A percentile compares a stretch with the other conserved stretches of the same genome.
phyloP scores from a whole-genome alignment of 2,113 vertebrate genomes.

The Microtus richardsoni region DNA sequence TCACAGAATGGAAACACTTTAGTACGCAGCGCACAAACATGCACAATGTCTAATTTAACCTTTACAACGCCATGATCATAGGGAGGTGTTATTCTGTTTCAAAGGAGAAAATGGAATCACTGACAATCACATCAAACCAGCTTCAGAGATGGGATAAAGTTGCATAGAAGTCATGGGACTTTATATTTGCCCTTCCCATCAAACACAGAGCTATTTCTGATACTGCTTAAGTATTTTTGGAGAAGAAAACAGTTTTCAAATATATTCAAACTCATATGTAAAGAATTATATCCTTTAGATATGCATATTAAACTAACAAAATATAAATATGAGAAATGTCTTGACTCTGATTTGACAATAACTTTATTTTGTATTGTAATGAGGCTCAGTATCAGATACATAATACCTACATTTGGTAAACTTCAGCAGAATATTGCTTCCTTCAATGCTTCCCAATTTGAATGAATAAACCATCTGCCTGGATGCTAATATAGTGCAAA shows the following conservation, averaged over 20 bases:
- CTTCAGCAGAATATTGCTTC: conserved; percentile 20
- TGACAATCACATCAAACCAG: background rate
- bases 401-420: conserved; percentile 16
- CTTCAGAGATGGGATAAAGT: background rate
- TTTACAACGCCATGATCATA: background rate
- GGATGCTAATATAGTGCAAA: background rate
- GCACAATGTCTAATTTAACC: background rate
- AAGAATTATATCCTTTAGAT: background rate
- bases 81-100: background rate
- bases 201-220: background rate
- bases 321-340: conserved; percentile 8
- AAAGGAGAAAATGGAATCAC: background rate
- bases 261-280: background rate
- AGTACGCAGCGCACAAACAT: background rate
- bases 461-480: conserved; percentile 6
- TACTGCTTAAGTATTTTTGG: background rate
- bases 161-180: background rate
- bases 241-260: background rate
- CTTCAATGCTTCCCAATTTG: conserved; percentile 10
- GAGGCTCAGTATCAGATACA: background rate
- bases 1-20: conserved; percentile 27
- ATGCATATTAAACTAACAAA: background rate
- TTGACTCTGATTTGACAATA: conserved; percentile 36
- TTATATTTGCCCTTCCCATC: background rate
- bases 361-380: conserved; percentile 10